phyloP scores from a whole-genome alignment of 2,113 vertebrate genomes.

The Ictalurus furcatus region DNA sequence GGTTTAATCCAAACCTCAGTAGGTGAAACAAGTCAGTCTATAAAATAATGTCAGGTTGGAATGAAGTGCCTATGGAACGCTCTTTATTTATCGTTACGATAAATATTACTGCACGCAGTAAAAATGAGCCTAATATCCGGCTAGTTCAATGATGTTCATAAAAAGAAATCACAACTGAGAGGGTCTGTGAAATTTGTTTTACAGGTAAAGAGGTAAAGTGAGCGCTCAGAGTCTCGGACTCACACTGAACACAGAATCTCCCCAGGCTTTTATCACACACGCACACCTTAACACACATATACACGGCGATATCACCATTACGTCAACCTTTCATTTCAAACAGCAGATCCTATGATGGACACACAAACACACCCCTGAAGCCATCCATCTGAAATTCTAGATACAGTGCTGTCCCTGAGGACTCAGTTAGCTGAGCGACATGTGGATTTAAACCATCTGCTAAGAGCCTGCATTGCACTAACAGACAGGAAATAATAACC shows the following conservation, averaged over 20 bases:
- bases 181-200: neutral
- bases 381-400: conserved; percentile 61
- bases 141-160: neutral
- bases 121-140: neutral
- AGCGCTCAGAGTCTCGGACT: neutral
- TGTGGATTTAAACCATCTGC: conserved; percentile 68
- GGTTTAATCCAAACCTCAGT: neutral
- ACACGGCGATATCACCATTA: neutral
- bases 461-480: neutral
- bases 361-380: conserved; percentile 53
- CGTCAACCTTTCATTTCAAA: neutral
- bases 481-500: conserved; percentile 34
- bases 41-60: neutral
- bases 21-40: neutral
- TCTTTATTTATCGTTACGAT: neutral
- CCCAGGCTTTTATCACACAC: neutral
- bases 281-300: neutral
- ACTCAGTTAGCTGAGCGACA: conserved; percentile 53
- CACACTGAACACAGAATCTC: neutral
- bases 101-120: neutral
- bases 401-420: conserved; percentile 61
- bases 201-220: neutral
- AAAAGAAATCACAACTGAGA: neutral
- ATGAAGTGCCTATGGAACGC: neutral
- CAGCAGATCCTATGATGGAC: neutral